Base-by-base conservation (phyloP, 2,797 vertebrate species). In the Peromyscus eremicus region DNA sequence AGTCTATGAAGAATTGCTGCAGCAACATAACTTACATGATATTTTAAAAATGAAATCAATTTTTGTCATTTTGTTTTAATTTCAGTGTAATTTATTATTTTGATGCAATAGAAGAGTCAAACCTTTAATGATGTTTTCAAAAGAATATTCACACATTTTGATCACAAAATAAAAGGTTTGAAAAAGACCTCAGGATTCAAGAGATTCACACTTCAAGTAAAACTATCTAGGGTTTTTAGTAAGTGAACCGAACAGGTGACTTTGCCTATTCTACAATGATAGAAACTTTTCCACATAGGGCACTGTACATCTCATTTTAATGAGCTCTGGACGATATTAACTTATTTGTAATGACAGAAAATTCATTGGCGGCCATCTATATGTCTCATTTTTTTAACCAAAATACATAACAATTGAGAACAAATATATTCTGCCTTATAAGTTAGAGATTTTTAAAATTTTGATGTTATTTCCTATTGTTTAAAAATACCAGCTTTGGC, bases 191-290 rank as follows among this genome's bases (percentile, higher is more conserved):
- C 4, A 89, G 32, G 19, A 66, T 21, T 87, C 34, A 62, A 49
- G 60, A 84, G 23, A 43, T 87, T 95, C 32, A 66, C 2, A 76
- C 29, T 75, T 94, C 14, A 94, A 66, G 17, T 88, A 85, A 94
- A 88, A 71, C 5, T 2, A 64, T 93, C 10, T 23, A 83, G 6
- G 4, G 77, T 5, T 70, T 10, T 40, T 23, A 32, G 16, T 68
- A 75, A 71, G 6, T 85, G 5, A 76, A 66, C 75, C 71, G 43
- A 17, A 88, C 7, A 57, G 3, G 64, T 85, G 19, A 25, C 6
- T 32, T 94, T 81, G 27, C 14, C 3, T 2, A 82, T 43, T 92
- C 29, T 34, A 19, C 46, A n/a, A 5, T 60, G 37, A 80, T 2
- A 70, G 23, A 57, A 60, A 89, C 70, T 80, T 92, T 34, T 95